These are phyloP conservation scores for Xestia c-nigrum DNA, from an alignment of 2,888 invertebrate species.

Conservation along the genomic window DNA sequence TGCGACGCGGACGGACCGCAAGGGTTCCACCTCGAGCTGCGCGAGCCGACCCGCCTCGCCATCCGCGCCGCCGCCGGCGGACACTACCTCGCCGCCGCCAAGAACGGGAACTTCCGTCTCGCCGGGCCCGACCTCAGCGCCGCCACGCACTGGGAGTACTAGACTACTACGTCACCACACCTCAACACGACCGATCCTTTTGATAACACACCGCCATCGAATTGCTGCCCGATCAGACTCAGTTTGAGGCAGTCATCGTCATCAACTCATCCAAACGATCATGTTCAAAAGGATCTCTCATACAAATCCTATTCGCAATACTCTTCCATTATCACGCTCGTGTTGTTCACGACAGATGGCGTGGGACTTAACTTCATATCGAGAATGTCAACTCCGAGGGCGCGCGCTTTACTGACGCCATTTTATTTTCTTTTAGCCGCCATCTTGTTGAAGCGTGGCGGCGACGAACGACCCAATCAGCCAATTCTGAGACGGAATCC, in stretches of 20 bases:
- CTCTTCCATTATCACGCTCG: slow-evolving; percentile 77
- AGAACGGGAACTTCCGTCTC: slow-evolving; percentile 97
- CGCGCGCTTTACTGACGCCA: slow-evolving; percentile 77
- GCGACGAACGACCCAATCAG: slow-evolving; percentile 86
- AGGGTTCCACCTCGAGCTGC: slow-evolving; percentile 97
- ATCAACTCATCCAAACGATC: slow-evolving; percentile 48
- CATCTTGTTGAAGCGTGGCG: slow-evolving; percentile 79
- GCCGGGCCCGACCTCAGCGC: slow-evolving; percentile 94
- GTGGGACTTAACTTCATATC: slow-evolving; percentile 77
- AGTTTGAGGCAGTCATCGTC: slow-evolving; percentile 27
- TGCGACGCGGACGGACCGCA: slow-evolving; percentile 96
- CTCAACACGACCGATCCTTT: slow-evolving; percentile 25
- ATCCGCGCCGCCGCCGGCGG: slow-evolving; percentile 94
- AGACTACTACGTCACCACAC: slow-evolving; percentile 77
- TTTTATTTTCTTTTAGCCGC: slow-evolving; percentile 74
- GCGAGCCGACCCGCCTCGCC: slow-evolving; percentile 97
- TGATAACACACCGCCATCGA: slow-evolving; percentile 15
- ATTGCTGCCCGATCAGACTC: not conserved
- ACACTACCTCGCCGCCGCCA: slow-evolving; percentile 96
- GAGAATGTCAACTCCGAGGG: slow-evolving; percentile 59
- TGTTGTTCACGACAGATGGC: slow-evolving; percentile 67
- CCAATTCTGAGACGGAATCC: slow-evolving; percentile 82
- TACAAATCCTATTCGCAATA: slow-evolving; percentile 76
- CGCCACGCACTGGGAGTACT: slow-evolving; percentile 99
- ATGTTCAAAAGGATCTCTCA: slow-evolving; percentile 73